Evolutionary conservation across 2,888 invertebrate genomes (phyloP).

Genomic region (Ochropleura plecta): DNA sequence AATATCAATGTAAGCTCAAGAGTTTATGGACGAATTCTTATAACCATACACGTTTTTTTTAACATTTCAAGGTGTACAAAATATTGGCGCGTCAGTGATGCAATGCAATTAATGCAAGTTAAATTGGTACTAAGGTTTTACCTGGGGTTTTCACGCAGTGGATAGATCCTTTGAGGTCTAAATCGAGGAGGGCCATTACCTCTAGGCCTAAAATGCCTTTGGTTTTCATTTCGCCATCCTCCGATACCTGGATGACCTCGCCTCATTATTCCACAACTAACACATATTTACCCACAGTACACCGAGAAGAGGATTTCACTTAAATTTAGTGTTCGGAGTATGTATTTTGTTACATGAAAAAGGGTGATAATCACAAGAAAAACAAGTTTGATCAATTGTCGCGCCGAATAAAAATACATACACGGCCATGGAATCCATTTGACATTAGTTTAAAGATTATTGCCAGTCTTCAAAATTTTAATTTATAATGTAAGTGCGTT

Average conservation of each 20-base stretch:
- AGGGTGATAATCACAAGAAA: constrained; percentile 45
- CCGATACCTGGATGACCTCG: constrained; percentile 87
- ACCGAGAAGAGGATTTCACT: constrained; percentile 25
- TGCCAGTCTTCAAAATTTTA: constrained; percentile 54
- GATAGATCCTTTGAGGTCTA: constrained; percentile 76
- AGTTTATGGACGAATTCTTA: constrained; percentile 15
- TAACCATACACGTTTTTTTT: constrained; percentile 25
- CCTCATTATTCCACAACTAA: constrained; percentile 82
- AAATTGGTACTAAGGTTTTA: constrained; percentile 59
- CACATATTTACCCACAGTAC: constrained; percentile 72
- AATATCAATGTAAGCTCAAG: neutral
- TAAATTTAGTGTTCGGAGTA: constrained; percentile 34
- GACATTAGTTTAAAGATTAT: constrained; percentile 64
- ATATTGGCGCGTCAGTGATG: constrained; percentile 77
- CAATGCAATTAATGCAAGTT: constrained; percentile 56
- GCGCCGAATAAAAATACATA: constrained; percentile 77
- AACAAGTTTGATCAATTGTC: constrained; percentile 77
- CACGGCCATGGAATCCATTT: constrained; percentile 69
- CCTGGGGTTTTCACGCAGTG: constrained; percentile 76
- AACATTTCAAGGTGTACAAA: constrained; percentile 24
- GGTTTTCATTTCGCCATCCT: constrained; percentile 86
- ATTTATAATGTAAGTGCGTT: constrained; percentile 22
- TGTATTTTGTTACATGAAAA: constrained; percentile 42
- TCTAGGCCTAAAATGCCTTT: constrained; percentile 84
- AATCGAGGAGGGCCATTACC: constrained; percentile 78